Conservation (phyloP, 2,797 vertebrate species). For the Capromys pilorides region DNA sequence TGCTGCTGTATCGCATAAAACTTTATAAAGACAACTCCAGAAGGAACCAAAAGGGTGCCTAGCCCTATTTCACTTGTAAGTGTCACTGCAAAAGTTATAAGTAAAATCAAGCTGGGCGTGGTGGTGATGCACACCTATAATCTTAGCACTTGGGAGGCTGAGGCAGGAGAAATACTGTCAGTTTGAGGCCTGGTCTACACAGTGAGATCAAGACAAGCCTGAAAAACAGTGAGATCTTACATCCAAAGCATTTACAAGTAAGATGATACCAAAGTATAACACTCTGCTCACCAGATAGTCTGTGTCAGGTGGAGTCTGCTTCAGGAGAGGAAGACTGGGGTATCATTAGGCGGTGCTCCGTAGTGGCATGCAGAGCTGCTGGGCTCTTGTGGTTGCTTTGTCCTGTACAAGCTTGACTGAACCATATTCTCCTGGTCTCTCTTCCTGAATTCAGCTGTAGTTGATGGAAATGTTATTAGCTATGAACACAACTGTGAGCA, state of each 20-base stretch:
- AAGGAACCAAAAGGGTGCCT: background rate
- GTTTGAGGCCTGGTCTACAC: background rate
- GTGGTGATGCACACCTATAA: background rate
- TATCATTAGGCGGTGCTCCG: background rate
- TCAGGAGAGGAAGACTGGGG: background rate
- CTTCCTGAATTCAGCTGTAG: background rate
- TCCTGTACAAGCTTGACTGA: background rate
- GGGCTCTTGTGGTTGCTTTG: background rate
- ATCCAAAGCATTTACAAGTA: background rate
- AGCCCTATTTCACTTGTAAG: background rate
- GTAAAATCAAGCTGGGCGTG: background rate
- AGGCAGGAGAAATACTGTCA: background rate
- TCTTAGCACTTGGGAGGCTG: background rate
- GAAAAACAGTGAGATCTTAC: background rate
- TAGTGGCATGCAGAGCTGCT: background rate
- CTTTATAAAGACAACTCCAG: background rate
- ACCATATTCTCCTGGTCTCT: background rate
- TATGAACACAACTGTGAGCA: background rate
- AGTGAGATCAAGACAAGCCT: background rate
- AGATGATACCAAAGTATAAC: background rate
- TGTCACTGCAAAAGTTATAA: background rate
- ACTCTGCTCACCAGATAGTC: background rate
- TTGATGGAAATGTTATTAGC: background rate
- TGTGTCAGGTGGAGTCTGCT: background rate
- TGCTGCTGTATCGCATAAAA: background rate